Evolutionary conservation across 1,140 invertebrate genomes (phyloP).

Genomic region (Mactra quadrangularis): DNA sequence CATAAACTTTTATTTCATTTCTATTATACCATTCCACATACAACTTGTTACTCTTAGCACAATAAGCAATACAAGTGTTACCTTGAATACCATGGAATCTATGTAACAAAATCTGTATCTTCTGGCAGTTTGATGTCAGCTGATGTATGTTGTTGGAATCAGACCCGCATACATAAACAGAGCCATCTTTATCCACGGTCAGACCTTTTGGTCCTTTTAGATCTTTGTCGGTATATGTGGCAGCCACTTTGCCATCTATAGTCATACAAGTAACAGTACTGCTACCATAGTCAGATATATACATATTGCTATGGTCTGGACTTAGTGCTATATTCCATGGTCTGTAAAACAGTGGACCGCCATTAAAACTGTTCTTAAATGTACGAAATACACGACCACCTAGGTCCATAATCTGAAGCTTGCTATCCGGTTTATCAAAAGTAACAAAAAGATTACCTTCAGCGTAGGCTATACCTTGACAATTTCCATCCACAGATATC

Average conservation of each 20-base stretch:
- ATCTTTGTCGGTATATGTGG: conserved; percentile 21
- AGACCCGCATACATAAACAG: conserved; percentile 18
- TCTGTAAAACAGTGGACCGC: conserved; percentile 20
- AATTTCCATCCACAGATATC: conserved; percentile 20
- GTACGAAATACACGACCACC: conserved; percentile 19
- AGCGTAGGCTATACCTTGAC: conserved; percentile 33
- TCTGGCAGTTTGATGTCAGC: conserved; percentile 20
- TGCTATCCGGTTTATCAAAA: conserved; percentile 28
- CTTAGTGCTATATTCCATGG: conserved; percentile 33
- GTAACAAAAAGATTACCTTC: conserved; percentile 22
- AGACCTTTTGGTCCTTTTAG: conserved; percentile 30
- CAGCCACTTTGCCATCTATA: conserved; percentile 15
- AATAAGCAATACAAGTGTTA: conserved; percentile 32
- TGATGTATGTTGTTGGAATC: conserved; percentile 44
- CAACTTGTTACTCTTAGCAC: conserved; percentile 15
- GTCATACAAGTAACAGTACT: conserved; percentile 30
- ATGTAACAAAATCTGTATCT: conserved; percentile 33
- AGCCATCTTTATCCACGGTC: conserved; percentile 29
- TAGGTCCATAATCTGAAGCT: conserved; percentile 26
- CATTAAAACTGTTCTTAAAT: conserved; percentile 17
- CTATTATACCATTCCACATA: conserved; percentile 40
- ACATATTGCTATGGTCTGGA: conserved; percentile 33
- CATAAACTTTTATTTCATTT: conserved; percentile 41
- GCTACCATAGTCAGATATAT: conserved; percentile 35
- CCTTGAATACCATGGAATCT: conserved; percentile 38